Evolutionary conservation across 2,113 vertebrate genomes (phyloP), one percentile per base, ranked within the genome.

Genomic region (human (Homo sapiens)): DNA sequence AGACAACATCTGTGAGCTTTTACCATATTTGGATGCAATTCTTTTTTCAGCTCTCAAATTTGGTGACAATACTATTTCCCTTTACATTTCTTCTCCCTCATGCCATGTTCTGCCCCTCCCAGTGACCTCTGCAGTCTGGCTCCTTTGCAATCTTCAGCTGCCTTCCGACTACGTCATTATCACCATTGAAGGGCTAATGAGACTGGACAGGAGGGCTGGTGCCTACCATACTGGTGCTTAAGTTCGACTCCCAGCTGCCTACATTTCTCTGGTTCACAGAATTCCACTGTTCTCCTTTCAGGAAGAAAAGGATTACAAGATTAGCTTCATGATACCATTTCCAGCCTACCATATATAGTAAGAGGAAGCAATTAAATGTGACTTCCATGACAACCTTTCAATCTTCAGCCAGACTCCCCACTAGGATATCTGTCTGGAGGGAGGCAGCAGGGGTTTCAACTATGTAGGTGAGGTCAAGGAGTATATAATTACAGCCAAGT

Each of bases 291-390:
- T 75, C 66, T 73, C 30, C 94, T 83, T 30, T 59, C 87, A 95
- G 94, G 72, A 96, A 96, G 68, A 95, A 86, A 97, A 95, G 68
- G 90, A 95, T 97, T 97, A 95, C 5, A 57, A 89, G 84, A 89
- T 96, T 92, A 92, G 81, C 35, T 87, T 76, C 50, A 25, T 50
- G 92, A 80, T 66, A 45, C 75, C 61, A 70, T 76, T 95, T 90
- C 91, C 81, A 90, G 70, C 30, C 81, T 50, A 64, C 89, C 95
- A 90, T 80, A 95, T 84, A 96, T 82, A 92, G 88, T 84, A 93
- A 92, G 16, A 90, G 80, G 80, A 97, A 97, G 86, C 57, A 89
- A 88, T 48, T 84, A 79, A 66, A 79, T 12, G 16, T 88, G 96
- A 83, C 66, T 92, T 89, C 70, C 80, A 3, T 40, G 75, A 97